phyloP scores from a whole-genome alignment of 2,113 vertebrate species.

The pig (Sus scrofa) region DNA sequence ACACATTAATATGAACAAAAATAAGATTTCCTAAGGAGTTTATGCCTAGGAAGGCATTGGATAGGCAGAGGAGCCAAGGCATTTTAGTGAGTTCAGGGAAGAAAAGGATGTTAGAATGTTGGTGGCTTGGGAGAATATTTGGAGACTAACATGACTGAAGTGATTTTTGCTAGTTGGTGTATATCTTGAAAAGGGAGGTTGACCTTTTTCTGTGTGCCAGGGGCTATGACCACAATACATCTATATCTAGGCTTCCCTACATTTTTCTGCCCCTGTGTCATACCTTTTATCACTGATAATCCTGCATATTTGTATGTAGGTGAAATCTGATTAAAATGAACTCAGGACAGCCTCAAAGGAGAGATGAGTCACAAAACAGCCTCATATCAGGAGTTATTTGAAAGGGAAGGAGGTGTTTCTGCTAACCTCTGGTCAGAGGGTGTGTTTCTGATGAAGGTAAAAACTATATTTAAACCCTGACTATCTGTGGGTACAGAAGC shows the following conservation, averaged over 20 bases:
- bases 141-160: neutral
- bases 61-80: neutral
- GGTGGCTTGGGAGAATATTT: neutral
- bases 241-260: neutral
- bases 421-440: neutral
- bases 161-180: neutral
- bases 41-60: neutral
- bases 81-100: neutral
- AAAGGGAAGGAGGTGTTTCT: neutral
- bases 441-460: neutral
- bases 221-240: neutral
- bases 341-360: neutral
- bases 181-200: neutral
- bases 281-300: neutral
- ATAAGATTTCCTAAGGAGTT: neutral
- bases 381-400: neutral
- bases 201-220: neutral
- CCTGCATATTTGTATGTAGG: neutral
- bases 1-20: neutral
- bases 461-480: neutral
- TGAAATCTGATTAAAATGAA: slow-evolving; percentile 64
- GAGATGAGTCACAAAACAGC: neutral
- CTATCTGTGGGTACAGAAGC: neutral
- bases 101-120: neutral
- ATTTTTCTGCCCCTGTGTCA: neutral